Evolutionary conservation across 2,113 vertebrate genomes (phyloP).

Genomic region (Mus spicilegus): DNA sequence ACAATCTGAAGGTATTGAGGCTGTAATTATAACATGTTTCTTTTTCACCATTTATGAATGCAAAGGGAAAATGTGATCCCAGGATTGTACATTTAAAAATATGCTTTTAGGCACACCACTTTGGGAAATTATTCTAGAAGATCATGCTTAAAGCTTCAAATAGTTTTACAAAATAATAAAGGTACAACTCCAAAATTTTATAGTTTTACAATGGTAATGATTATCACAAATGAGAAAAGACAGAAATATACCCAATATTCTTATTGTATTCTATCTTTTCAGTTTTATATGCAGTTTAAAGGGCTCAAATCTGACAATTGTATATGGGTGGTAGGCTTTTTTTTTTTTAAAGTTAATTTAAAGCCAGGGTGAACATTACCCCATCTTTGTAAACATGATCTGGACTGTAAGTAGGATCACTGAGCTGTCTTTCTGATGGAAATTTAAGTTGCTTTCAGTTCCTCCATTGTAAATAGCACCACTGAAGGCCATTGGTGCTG

Average conservation of each 20-base stretch:
- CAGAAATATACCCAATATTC: background rate
- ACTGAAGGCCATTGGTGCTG: background rate
- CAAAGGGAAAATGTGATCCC: background rate
- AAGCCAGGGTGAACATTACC: background rate
- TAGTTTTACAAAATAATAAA: slow-evolving; percentile 20
- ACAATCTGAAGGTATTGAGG: slow-evolving; percentile 93
- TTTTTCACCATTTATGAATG: background rate
- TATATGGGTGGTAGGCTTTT: background rate
- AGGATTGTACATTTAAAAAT: slow-evolving; percentile 10
- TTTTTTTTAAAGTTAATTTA: background rate
- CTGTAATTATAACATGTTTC: background rate
- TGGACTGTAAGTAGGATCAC: background rate
- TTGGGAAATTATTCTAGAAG: slow-evolving; percentile 48
- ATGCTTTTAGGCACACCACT: background rate
- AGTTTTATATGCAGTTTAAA: slow-evolving; percentile 22
- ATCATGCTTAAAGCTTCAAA: slow-evolving; percentile 36
- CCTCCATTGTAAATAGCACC: background rate
- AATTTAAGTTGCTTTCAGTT: background rate
- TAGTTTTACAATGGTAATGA: slow-evolving; percentile 15
- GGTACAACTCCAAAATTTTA: background rate
- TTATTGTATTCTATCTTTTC: background rate
- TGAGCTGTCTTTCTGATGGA: background rate
- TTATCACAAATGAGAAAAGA: slow-evolving; percentile 48
- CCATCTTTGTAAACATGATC: slow-evolving; percentile 6
- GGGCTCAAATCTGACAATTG: background rate